Evolutionary conservation across 1,140 invertebrate genomes (phyloP).

Genomic region (Archivesica marissinica): DNA sequence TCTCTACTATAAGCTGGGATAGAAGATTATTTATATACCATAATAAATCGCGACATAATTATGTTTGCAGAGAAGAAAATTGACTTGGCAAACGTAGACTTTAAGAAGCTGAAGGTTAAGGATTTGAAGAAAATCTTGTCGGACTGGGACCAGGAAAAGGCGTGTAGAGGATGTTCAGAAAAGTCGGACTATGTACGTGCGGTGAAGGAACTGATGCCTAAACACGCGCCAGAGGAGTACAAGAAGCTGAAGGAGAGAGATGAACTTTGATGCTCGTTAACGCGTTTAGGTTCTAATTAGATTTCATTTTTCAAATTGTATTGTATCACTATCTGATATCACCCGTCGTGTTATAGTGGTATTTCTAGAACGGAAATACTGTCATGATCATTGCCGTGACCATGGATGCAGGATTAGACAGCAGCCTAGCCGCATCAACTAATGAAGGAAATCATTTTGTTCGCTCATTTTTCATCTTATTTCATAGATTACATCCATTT

Average conservation of each 20-base stretch:
- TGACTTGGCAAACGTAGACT: conserved; percentile 96
- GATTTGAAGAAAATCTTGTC: conserved; percentile 99
- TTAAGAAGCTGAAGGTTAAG: conserved; percentile 98
- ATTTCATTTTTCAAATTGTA: conserved; percentile 4
- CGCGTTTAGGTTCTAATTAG: conserved; percentile 10
- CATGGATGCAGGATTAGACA: background rate
- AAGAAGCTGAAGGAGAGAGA: conserved; percentile 51
- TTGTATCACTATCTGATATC: too few relatives aligned
- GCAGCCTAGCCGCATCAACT: background rate
- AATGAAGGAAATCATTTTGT: background rate
- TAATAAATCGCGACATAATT: background rate
- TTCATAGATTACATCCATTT: too few relatives aligned
- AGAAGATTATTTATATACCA: too few relatives aligned
- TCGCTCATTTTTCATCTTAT: too few relatives aligned
- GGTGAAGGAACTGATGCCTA: conserved; percentile 98
- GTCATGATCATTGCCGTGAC: too few relatives aligned
- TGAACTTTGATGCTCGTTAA: conserved; percentile 41
- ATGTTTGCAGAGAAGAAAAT: conserved; percentile 96
- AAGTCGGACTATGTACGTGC: conserved; percentile 98
- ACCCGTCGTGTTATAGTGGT: background rate
- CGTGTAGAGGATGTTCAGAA: conserved; percentile 99
- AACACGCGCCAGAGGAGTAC: conserved; percentile 88
- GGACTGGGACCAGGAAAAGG: conserved; percentile 95
- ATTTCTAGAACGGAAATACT: background rate
- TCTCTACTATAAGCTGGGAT: too few relatives aligned